These are phyloP conservation scores for Rhinopithecus roxellana DNA, from an alignment of 2,113 vertebrate species.

Conservation along the genomic window DNA sequence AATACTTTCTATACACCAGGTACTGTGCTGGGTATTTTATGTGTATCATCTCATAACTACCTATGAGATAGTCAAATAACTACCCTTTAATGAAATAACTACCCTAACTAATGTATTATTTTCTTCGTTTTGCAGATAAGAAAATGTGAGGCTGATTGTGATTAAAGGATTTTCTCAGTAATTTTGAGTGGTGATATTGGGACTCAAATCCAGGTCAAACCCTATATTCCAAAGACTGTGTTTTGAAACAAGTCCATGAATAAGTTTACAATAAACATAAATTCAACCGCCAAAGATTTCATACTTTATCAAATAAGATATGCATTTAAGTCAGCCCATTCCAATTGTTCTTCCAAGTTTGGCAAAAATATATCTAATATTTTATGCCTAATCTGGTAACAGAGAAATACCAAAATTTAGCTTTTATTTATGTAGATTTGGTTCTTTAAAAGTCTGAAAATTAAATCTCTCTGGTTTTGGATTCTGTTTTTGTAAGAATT, in stretches of 20 bases:
- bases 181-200: not conserved
- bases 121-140: not conserved
- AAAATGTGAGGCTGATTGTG: not conserved
- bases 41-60: not conserved
- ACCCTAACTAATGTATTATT: not conserved
- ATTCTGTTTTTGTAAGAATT: not conserved
- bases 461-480: not conserved
- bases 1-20: not conserved
- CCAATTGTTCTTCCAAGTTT: not conserved
- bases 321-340: not conserved
- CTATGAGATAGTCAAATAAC: too few relatives aligned
- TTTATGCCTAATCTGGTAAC: not conserved
- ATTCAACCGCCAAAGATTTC: not conserved
- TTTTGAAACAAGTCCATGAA: not conserved
- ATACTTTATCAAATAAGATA: not conserved
- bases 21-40: not conserved
- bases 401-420: not conserved
- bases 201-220: not conserved
- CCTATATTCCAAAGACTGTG: not conserved
- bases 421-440: slow-evolving; percentile 1
- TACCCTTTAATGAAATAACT: not conserved
- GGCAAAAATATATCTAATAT: not conserved
- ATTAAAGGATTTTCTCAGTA: not conserved
- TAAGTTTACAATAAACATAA: not conserved
- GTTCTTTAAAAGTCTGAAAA: not conserved